Evolutionary conservation across 2,113 vertebrate species (phyloP), one percentile per base, ranked within the genome.

Genomic region (Menura novaehollandiae): DNA sequence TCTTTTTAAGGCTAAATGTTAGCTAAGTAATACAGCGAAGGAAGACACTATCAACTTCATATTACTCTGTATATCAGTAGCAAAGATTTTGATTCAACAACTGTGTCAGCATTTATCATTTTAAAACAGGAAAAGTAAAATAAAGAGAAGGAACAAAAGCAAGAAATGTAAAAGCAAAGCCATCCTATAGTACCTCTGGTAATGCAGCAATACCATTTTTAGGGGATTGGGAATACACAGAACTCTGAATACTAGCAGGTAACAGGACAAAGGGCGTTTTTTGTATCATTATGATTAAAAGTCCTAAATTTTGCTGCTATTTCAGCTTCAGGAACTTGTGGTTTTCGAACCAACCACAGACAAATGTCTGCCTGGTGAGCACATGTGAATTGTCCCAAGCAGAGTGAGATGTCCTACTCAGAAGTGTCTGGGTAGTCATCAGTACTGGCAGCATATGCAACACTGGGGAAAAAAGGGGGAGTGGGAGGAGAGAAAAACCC

Each of bases 291-390:
- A 56, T 49, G 81, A 93, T 91, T 87, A 85, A 92, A 89, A 87
- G n/a, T 26, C 41, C 52, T 69, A 79, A 91, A 69, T 88, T 91
- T 90, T 91, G 59, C 53, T 66, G 87, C 74, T 79, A 89, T 82
- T 95, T 95, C 91, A 97, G 84, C 66, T 95, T 95, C 89, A 94
- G 81, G 81, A 95, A 94, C 94, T 93, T 95, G 94, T 79, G 94
- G 96, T 85, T 96, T 96, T 85, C 79, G 26, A 96, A 69, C 13
- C 69, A 96, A 52, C 93, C 93, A 91, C 95, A 96, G 93, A 88
- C 77, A 96, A 96, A 96, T 96, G 69, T 97, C 95, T 97, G 91
- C 94, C 94, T 96, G 96, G 94, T 95, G 89, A 97, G 93, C 95
- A 97, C 94, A 97, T 97, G 93, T 94, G 93, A 96, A 96, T 13